A percentile compares a stretch with the other conserved stretches of the same genome.
These are phyloP conservation scores for Torymus texanus DNA, from an alignment of 2,888 invertebrate genomes.

Conservation along the genomic window DNA sequence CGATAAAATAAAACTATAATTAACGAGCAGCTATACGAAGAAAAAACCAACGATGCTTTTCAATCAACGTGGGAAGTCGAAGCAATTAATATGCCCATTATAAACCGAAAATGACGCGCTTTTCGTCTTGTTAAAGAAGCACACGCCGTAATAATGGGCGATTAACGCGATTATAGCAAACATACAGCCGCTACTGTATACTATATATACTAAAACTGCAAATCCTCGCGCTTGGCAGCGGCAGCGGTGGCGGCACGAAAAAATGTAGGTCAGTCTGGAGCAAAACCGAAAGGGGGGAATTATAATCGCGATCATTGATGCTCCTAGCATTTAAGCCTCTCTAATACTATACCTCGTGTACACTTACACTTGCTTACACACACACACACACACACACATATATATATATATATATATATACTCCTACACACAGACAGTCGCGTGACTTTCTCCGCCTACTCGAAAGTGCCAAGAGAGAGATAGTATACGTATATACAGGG, in stretches of 20 bases:
- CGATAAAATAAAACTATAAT: constrained; percentile 5
- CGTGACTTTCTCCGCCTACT: constrained; percentile 66
- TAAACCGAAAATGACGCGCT: constrained; percentile 4
- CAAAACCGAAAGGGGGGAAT: neutral
- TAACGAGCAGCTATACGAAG: constrained; percentile 2
- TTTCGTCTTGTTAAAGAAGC: too few relatives aligned
- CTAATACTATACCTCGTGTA: neutral
- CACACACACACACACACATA: neutral
- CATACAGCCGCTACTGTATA: too few relatives aligned
- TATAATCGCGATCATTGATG: constrained; percentile 62
- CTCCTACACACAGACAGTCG: neutral
- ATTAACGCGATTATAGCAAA: neutral
- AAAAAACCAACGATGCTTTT: neutral
- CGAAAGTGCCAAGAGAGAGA: constrained; percentile 62
- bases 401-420: constrained; percentile 7
- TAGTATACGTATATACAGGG: too few relatives aligned
- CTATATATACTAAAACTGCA: too few relatives aligned
- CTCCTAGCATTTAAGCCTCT: constrained; percentile 60
- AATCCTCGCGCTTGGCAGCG: neutral
- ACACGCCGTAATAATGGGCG: neutral
- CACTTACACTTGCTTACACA: too few relatives aligned
- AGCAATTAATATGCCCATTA: constrained; percentile 15
- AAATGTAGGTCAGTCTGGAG: constrained; percentile 48
- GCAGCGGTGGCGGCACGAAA: constrained; percentile 10
- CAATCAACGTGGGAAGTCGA: constrained; percentile 33